A percentile compares a stretch with the other conserved stretches of the same genome.
Conservation (phyloP, 1,140 invertebrate species). For the Doryteuthis pealeii region DNA sequence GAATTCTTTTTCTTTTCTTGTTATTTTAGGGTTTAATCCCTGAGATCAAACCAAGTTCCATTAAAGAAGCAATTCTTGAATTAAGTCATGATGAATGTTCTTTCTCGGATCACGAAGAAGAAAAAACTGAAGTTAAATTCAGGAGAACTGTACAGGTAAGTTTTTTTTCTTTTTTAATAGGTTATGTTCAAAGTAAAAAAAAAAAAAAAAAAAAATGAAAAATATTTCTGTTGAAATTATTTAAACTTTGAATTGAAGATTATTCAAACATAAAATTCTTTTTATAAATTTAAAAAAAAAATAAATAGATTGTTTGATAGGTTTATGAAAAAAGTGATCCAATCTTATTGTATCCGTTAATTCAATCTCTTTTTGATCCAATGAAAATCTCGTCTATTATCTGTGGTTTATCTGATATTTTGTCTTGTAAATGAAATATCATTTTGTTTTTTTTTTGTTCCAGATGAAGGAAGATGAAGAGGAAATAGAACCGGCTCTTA, state of each 20-base stretch:
- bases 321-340: no score
- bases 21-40: slow-evolving; percentile 56
- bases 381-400: no score
- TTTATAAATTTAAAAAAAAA: no score
- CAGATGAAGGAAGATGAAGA: slow-evolving; percentile 2
- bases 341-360: no score
- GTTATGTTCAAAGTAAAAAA: neutral
- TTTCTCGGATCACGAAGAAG: slow-evolving; percentile 18
- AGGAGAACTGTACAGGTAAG: slow-evolving; percentile 22
- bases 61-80: slow-evolving; percentile 47
- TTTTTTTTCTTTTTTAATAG: no score
- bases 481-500: neutral
- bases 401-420: no score
- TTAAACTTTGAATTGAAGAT: slow-evolving; percentile 26
- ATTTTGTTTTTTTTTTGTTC: neutral
- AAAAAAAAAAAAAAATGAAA: slow-evolving; percentile 34
- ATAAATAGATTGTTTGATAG: no score
- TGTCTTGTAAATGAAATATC: no score
- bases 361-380: no score
- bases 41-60: slow-evolving; percentile 53
- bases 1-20: slow-evolving; percentile 3
- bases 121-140: slow-evolving; percentile 14
- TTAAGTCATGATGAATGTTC: slow-evolving; percentile 20
- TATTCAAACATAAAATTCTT: no score
- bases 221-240: slow-evolving; percentile 38